These are phyloP conservation scores for Parasteatoda lunata DNA, from an alignment of 2,888 invertebrate species.

Conservation along the genomic window DNA sequence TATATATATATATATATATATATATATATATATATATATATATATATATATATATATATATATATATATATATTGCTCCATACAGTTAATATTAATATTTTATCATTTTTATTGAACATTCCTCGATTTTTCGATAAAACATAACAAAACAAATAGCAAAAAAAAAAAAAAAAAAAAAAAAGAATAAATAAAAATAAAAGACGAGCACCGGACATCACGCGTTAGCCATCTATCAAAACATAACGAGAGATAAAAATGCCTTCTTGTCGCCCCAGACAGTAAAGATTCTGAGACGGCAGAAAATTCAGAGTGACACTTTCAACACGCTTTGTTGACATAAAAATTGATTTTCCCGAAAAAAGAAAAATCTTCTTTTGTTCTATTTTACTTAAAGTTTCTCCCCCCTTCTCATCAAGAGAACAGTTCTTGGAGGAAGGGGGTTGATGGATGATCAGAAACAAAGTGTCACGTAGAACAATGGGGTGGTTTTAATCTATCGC, in stretches of 20 bases:
- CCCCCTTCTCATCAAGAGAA: too few species aligned
- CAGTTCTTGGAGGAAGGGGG: background rate
- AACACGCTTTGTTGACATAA: constrained; percentile 39
- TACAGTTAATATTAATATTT: too few species aligned
- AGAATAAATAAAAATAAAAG: too few species aligned
- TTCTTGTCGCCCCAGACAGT: constrained; percentile 12
- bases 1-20: too few species aligned
- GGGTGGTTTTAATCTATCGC: background rate
- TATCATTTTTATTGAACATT: too few species aligned
- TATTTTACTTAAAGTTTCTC: background rate
- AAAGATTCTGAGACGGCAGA: constrained; percentile 2
- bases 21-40: too few species aligned
- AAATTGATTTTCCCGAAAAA: constrained; percentile 28
- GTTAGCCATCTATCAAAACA: constrained; percentile 33
- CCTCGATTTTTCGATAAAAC: too few species aligned
- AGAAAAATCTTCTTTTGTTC: background rate
- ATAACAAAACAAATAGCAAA: too few species aligned
- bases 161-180: too few species aligned
- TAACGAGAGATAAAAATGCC: constrained; percentile 51
- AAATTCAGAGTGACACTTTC: constrained; percentile 32
- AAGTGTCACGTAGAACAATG: background rate
- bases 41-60: too few species aligned
- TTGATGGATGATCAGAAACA: background rate
- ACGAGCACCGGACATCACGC: constrained; percentile 15
- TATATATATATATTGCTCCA: too few species aligned